phyloP scores from a whole-genome alignment of 2,888 invertebrate genomes.

The Stegophylla sp. region DNA sequence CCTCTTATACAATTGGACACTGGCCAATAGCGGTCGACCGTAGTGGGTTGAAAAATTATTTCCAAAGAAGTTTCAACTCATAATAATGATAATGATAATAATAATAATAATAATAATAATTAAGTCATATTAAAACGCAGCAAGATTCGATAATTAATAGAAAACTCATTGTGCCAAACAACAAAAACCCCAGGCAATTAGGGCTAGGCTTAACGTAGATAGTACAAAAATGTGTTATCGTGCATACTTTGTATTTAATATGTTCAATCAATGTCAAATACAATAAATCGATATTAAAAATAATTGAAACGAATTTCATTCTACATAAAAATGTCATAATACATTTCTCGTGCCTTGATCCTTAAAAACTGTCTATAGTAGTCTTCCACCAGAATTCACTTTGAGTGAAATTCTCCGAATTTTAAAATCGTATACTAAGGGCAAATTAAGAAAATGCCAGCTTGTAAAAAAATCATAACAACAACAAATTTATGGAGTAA shows the following conservation, averaged over 20 bases:
- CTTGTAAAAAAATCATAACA: too few relatives aligned
- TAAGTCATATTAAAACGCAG: conserved; percentile 42
- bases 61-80: conserved; percentile 44
- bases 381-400: not conserved
- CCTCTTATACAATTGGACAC: conserved; percentile 41
- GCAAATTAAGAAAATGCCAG: not conserved
- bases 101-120: not conserved
- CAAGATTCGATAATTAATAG: conserved; percentile 47
- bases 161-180: conserved; percentile 45
- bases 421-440: not conserved
- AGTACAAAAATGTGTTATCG: not conserved
- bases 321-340: not conserved
- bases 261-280: not conserved
- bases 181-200: conserved; percentile 14
- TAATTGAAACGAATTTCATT: not conserved
- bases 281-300: not conserved
- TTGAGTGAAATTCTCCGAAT: not conserved
- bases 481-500: too few relatives aligned
- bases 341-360: not conserved
- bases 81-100: conserved; percentile 7
- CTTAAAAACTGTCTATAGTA: not conserved
- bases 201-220: conserved; percentile 15
- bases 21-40: conserved; percentile 15
- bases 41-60: conserved; percentile 23
- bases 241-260: not conserved